Base-by-base conservation (phyloP, 2,113 vertebrate species). In the Microcebus tavaratra region DNA sequence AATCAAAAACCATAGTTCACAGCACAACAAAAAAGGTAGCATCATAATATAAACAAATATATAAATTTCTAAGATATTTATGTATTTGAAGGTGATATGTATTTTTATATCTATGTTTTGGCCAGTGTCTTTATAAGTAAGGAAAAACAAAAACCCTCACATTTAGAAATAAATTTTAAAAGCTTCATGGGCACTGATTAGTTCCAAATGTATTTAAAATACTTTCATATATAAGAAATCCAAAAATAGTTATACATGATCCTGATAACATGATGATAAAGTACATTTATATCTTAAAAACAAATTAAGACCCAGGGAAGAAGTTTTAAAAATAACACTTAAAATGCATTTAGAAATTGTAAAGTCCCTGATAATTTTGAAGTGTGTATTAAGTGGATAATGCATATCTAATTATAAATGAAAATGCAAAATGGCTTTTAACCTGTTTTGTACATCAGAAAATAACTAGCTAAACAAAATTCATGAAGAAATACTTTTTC, bases 381-480 rank as follows among this genome's bases (percentile, higher is more conserved):
- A 91, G 88, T 65, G 57, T 57, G 65, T 72, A 70, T 88, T 83
- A 94, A 96, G 97, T 92, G 79, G 68, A 25, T 75, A 82, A 96
- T 53, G 50, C 65, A 45, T 73, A 67, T 87, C 87, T 96, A 91
- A 97, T 95, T 95, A 91, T 48, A 90, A 75, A 81, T 68, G 55
- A 83, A 96, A 88, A 94, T 76, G 81, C n/a, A 84, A 70, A 95
- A 79, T 89, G 90, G 36, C 55, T 97, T 97, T 90, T 91, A 93
- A 79, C 65, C 45, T 80, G 76, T 23, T 57, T 53, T 23, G 6
- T 88, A 12, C 13, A 55, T 81, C 18, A 78, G 82, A 61, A 78
- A 89, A 88, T 6, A 82, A 92, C 5, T 67, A 67, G 25, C 87
- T 93, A 94, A 79, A 81, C 48, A 68, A 84, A 36, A 42, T 31